Conservation (phyloP, 1,140 invertebrate genomes). For the Halesus radiatus region DNA sequence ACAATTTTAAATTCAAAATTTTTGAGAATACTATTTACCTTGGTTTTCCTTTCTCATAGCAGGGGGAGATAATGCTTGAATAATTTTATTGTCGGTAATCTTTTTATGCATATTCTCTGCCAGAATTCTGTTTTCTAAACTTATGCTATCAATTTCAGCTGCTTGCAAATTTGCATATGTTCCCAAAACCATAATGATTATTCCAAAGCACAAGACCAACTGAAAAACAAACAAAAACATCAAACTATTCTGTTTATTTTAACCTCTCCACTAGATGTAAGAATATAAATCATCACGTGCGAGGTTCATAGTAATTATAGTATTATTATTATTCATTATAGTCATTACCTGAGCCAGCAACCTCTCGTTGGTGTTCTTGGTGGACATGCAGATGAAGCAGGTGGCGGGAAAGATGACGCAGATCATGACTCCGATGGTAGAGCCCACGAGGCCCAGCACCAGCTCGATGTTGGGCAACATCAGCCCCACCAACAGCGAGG, state of each 20-base stretch:
- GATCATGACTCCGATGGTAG: constrained; percentile 95
- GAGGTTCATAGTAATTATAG: too few species aligned
- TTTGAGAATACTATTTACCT: background rate
- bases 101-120: constrained; percentile 53
- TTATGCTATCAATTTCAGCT: constrained; percentile 73
- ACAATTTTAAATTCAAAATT: background rate
- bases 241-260: too few species aligned
- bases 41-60: background rate
- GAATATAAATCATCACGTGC: too few species aligned
- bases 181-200: constrained; percentile 86
- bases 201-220: constrained; percentile 81
- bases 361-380: constrained; percentile 82
- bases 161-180: constrained; percentile 89
- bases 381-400: constrained; percentile 80
- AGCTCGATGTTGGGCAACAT: constrained; percentile 92
- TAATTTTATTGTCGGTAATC: constrained; percentile 61
- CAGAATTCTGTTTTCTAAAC: constrained; percentile 51
- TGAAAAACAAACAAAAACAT: constrained; percentile 62
- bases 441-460: constrained; percentile 91
- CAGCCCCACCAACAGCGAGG: constrained; percentile 83
- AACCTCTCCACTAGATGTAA: too few species aligned
- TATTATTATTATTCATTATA: too few species aligned
- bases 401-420: constrained; percentile 92
- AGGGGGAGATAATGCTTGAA: constrained; percentile 51
- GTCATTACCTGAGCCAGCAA: constrained; percentile 78